Base-by-base conservation (phyloP, 1,140 invertebrate species). In the Sarcophaga bullata region DNA sequence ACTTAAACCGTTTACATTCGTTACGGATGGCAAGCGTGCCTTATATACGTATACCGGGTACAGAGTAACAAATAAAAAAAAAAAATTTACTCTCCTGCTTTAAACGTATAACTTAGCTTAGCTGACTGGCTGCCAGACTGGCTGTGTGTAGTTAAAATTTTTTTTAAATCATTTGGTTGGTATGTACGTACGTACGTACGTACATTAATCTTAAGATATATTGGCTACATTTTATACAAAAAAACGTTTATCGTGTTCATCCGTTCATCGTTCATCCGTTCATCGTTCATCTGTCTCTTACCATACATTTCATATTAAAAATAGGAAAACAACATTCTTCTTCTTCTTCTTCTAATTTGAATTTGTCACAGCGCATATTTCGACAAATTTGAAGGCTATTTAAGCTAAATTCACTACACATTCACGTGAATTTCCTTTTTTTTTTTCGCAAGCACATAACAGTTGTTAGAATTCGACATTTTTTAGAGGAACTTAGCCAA, bases 361-460 rank as follows among this genome's bases (percentile, higher is more conserved):
- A 68, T 68, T 68, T 68, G 62, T 68, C 62, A 68, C 62, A 68
- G 62, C 62, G 17, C 62, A 68, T 68, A 68, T 68, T 68, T 68
- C n/a, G 62, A 68, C 62, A 68, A 68, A 68, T 68, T 68, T 68
- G 17, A 68, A 25, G 7, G 62, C 17, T 68, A 68, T 68, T 25
- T 68, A 68, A 19, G 17, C 17, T 68, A 2, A 1, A 37, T 37
- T 37, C 25, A 37, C 6, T 19, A 68, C 17, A 3, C n/a, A 25
- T 17, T 17, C n/a, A 19, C n/a, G n/a, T 9, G n/a, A n/a, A 68
- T 25, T 7, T 68, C 17, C 19, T 8, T 68, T 68, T 68, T 19
- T 37, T 37, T 2, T 68, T 68, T 25, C 10, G 8, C 54, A n/a
- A n/a, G n/a, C 13, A n/a, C n/a, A 19, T 0, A 68, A 68, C 62